Percentiles rank a stretch among this genome's conserved stretches.
Evolutionary conservation across 2,888 invertebrate genomes (phyloP).

Genomic region (Brachypterus glaber): DNA sequence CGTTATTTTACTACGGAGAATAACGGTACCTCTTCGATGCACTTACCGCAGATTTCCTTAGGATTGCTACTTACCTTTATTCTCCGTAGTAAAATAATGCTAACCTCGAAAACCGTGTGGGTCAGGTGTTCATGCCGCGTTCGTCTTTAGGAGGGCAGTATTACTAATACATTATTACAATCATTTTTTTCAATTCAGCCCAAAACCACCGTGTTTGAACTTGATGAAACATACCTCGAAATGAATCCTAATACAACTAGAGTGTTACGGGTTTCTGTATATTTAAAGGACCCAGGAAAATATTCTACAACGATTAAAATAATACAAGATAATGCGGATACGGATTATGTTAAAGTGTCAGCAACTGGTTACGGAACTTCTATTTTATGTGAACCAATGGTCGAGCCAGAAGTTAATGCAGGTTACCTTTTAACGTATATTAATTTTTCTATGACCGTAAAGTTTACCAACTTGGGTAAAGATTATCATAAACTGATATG

Average conservation of each 20-base stretch:
- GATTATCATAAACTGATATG: conserved; percentile 46
- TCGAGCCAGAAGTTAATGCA: conserved; percentile 48
- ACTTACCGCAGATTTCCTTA: too few relatives aligned
- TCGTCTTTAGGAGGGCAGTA: too few relatives aligned
- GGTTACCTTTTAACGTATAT: conserved; percentile 55
- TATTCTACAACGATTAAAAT: conserved; percentile 31
- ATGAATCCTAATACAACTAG: conserved; percentile 31
- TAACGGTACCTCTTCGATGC: too few relatives aligned
- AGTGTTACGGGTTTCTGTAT: conserved; percentile 31
- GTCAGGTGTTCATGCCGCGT: too few relatives aligned
- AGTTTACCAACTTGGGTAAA: conserved; percentile 48
- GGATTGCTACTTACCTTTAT: too few relatives aligned
- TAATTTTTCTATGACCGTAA: conserved; percentile 39
- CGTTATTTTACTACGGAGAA: too few relatives aligned
- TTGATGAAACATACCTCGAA: conserved; percentile 26
- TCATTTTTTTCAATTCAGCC: conserved; percentile 11
- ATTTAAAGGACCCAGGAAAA: conserved; percentile 35
- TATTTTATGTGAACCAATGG: conserved; percentile 51
- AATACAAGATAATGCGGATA: conserved; percentile 35
- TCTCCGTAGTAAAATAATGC: too few relatives aligned
- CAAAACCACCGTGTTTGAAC: conserved; percentile 30
- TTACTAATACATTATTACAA: too few relatives aligned
- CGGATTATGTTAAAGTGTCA: conserved; percentile 40
- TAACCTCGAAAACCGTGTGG: too few relatives aligned
- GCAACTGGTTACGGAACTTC: conserved; percentile 58